Evolutionary conservation across 2,797 vertebrate genomes (phyloP).

Genomic region (Notoglanidium macrostoma): DNA sequence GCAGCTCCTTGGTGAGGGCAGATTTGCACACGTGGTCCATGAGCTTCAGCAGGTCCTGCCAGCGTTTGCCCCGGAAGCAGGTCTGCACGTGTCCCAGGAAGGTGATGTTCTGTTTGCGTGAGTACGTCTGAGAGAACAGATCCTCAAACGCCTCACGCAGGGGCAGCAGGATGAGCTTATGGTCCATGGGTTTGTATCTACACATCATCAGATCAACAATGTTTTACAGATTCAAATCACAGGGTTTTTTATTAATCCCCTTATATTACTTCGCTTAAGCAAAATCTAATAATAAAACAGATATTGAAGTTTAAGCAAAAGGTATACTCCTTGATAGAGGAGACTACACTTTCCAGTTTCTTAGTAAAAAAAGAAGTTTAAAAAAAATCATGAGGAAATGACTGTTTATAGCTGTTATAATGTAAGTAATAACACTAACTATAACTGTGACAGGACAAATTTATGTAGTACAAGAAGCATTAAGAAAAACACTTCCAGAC

Average conservation of each 20-base stretch:
- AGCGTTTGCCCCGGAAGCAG: constrained; percentile 92
- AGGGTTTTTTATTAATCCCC: neutral
- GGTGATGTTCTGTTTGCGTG: constrained; percentile 91
- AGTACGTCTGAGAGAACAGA: constrained; percentile 93
- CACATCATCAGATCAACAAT: neutral
- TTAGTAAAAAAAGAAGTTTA: too few species aligned
- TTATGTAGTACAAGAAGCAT: too few species aligned
- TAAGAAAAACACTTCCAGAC: too few species aligned
- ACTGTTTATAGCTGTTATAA: neutral
- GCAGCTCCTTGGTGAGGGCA: constrained; percentile 81
- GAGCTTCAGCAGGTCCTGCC: constrained; percentile 91
- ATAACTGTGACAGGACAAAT: neutral
- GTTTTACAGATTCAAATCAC: neutral
- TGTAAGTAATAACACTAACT: neutral
- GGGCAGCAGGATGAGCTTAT: constrained; percentile 89
- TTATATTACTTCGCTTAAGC: too few species aligned
- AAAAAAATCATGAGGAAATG: neutral
- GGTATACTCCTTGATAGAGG: neutral
- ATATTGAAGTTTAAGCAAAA: neutral
- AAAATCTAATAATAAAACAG: neutral
- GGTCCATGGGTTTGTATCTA: constrained; percentile 95
- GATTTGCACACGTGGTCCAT: constrained; percentile 97
- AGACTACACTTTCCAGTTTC: neutral
- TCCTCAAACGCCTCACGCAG: constrained; percentile 93
- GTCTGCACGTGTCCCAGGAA: constrained; percentile 97